Evolutionary conservation across 2,797 vertebrate genomes (phyloP).

Genomic region (Acanthurus lineatus): DNA sequence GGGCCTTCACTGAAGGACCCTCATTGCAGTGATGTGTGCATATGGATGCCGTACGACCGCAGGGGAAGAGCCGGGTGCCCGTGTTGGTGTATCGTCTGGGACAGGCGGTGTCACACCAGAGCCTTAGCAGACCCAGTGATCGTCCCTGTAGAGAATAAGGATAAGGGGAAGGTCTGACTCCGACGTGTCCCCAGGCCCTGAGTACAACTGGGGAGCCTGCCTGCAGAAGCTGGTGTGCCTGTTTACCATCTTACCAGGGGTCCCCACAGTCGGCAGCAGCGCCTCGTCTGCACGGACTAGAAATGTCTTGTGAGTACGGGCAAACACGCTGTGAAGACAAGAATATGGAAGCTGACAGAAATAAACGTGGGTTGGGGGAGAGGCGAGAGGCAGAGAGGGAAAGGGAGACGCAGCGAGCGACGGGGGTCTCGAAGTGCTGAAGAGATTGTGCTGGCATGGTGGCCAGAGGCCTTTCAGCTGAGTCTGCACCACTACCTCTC

Average conservation of each 20-base stretch:
- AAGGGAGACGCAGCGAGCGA: conserved; percentile 60
- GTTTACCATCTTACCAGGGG: conserved; percentile 82
- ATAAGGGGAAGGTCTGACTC: conserved; percentile 75
- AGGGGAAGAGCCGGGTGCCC: conserved; percentile 66
- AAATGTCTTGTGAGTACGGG: conserved; percentile 79
- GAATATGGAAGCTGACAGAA: conserved; percentile 90
- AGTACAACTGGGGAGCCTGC: conserved; percentile 68
- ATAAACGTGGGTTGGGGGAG: conserved; percentile 83
- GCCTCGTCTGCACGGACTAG: conserved; percentile 75
- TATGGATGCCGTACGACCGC: conserved; percentile 82
- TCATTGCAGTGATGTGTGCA: conserved; percentile 85
- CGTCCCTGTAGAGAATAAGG: conserved; percentile 78
- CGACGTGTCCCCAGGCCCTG: conserved; percentile 71
- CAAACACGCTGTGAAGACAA: conserved; percentile 85
- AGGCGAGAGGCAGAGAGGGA: conserved; percentile 69
- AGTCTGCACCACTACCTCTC: conserved; percentile 73
- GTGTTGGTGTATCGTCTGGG: conserved; percentile 73
- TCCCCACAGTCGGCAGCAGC: conserved; percentile 69
- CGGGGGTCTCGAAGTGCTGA: conserved; percentile 78
- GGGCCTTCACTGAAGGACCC: conserved; percentile 76
- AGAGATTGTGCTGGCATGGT: conserved; percentile 85
- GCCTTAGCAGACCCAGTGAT: conserved; percentile 74
- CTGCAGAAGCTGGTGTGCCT: conserved; percentile 83
- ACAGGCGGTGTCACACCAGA: conserved; percentile 82
- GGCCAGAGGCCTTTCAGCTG: conserved; percentile 84